Conservation (phyloP, 2,888 invertebrate genomes). For the Atrina japonica region DNA sequence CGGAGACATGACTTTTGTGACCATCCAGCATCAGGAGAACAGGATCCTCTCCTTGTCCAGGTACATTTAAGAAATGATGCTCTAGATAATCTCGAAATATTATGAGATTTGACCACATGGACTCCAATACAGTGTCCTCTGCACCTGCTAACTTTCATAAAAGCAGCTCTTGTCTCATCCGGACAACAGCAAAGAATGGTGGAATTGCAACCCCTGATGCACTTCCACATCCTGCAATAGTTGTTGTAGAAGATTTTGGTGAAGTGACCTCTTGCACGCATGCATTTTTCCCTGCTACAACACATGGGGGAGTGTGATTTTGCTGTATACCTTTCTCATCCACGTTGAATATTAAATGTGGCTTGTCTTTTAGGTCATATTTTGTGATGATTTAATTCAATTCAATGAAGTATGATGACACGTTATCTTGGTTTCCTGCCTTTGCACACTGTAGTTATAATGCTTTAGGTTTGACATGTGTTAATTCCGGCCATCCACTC, state of each 20-base stretch:
- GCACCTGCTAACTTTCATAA: constrained; percentile 34
- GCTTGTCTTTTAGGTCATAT: no score
- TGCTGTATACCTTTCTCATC: no score
- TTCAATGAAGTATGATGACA: no score
- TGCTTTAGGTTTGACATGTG: no score
- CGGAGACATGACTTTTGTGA: constrained; percentile 14
- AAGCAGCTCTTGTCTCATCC: constrained; percentile 34
- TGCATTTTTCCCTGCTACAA: no score
- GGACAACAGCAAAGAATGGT: constrained; percentile 42
- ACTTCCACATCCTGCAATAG: constrained; percentile 22
- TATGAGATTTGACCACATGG: constrained; percentile 42
- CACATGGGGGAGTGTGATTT: no score
- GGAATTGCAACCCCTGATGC: constrained; percentile 24
- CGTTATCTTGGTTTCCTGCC: no score
- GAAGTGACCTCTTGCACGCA: constrained; percentile 12
- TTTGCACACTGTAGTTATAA: no score
- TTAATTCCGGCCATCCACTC: no score
- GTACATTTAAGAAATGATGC: constrained; percentile 42
- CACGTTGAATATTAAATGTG: no score
- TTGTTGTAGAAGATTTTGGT: constrained; percentile 1
- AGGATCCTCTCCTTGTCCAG: constrained; percentile 22
- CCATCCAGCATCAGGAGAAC: constrained; percentile 30
- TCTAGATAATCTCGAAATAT: constrained; percentile 40
- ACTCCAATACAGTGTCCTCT: constrained; percentile 25
- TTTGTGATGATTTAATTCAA: no score